Evolutionary conservation across 2,888 invertebrate genomes (phyloP), one percentile per base, ranked within the genome.

Genomic region (Polylopha cassiicola): DNA sequence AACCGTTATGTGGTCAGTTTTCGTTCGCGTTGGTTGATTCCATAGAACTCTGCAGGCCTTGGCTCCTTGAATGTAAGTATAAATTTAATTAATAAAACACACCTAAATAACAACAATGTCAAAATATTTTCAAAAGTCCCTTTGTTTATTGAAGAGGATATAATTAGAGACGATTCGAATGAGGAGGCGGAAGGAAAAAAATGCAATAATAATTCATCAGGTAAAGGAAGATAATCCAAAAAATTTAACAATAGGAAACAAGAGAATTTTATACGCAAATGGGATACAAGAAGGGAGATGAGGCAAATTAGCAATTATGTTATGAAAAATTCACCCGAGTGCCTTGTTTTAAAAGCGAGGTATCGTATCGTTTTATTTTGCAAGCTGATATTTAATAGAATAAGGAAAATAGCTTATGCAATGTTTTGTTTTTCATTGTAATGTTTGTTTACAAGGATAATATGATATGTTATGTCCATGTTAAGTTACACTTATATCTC

Each of bases 221-320:
- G 75, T 77, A 73, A 67, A 57, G 58, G 60, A 58, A 66, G 67
- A 77, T 79, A 75, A 78, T 75, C 70, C 72, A 52, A 61, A 70
- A 61, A 58, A 66, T 75, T 73, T 65, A 66, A 65, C 73, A 78
- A 76, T 68, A 61, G 61, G 56, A 50, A 56, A 62, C 57, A 57
- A 58, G 54, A 58, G 64, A 66, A 61, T 54, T 51, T 54, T 50
- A 38, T 43, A 50, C 48, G 50, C 56, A 51, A 60, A 61, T 50
- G 50, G 53, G 58, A 65, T 61, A 55, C 53, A 53, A 38, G 32
- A 55, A 57, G 60, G 57, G 66, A 65, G 55, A 65, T 52, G 62
- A 68, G 50, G 66, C 70, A 79, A 74, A 84, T 84, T 79, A 82
- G 81, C 81, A 77, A 81, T 82, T 80, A 75, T 71, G 63, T 66